A percentile compares a stretch with the other conserved stretches of the same genome.
These are phyloP conservation scores for Epirrita christyi DNA, from an alignment of 2,888 invertebrate species.

Conservation along the genomic window DNA sequence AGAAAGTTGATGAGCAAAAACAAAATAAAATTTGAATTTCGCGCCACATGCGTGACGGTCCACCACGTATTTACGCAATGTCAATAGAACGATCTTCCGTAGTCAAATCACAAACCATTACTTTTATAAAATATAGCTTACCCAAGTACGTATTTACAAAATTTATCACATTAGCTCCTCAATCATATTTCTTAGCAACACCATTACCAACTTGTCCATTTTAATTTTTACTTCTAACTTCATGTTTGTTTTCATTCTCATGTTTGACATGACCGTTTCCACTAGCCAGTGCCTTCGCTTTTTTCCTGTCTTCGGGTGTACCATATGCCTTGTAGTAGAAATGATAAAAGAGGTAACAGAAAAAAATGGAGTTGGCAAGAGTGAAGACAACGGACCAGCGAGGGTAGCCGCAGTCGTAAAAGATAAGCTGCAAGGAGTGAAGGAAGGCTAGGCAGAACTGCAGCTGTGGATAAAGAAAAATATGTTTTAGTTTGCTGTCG, in stretches of 20 bases:
- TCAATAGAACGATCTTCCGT: too few species aligned
- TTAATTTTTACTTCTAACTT: neutral
- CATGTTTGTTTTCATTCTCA: constrained; percentile 34
- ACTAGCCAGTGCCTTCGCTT: constrained; percentile 40
- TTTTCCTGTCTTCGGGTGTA: constrained; percentile 61
- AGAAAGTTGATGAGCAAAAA: too few species aligned
- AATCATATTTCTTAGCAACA: constrained; percentile 34
- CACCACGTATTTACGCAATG: too few species aligned
- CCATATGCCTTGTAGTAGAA: constrained; percentile 94
- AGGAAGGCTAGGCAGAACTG: constrained; percentile 96
- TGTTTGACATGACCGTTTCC: constrained; percentile 45
- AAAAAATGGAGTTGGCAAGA: constrained; percentile 95
- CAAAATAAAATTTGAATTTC: too few species aligned
- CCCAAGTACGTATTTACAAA: constrained; percentile 11
- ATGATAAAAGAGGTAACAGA: constrained; percentile 95
- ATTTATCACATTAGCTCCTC: constrained; percentile 9
- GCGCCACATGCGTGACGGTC: too few species aligned
- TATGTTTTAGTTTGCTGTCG: too few species aligned
- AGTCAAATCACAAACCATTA: too few species aligned
- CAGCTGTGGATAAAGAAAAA: constrained; percentile 81
- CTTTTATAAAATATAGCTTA: neutral
- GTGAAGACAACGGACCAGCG: constrained; percentile 93
- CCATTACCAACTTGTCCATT: constrained; percentile 42
- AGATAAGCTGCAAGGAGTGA: constrained; percentile 93
- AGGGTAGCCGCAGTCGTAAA: constrained; percentile 95